Evolutionary conservation across 2,113 vertebrate species (phyloP).

Genomic region (Grus americana): DNA sequence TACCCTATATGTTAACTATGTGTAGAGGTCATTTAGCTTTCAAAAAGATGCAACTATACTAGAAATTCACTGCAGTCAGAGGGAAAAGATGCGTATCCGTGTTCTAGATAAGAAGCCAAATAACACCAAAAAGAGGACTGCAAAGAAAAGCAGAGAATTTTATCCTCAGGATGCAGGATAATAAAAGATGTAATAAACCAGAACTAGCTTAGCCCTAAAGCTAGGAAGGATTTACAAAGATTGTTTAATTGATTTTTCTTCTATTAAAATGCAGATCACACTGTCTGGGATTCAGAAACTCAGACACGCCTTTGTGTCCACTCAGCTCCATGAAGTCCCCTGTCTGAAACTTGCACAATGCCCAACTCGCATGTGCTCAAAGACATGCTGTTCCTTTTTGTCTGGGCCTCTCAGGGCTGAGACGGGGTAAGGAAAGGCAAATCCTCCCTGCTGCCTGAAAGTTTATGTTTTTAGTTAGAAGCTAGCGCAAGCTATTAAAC

Average conservation of each 20-base stretch:
- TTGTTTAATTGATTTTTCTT: conserved; percentile 81
- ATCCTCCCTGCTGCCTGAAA: neutral
- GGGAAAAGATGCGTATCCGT: fast-evolving
- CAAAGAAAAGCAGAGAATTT: neutral
- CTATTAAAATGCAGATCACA: conserved; percentile 82
- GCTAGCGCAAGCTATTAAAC: neutral
- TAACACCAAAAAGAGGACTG: neutral
- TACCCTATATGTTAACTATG: neutral
- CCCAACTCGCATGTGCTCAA: conserved; percentile 61
- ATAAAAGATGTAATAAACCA: conserved; percentile 37
- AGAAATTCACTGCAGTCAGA: neutral
- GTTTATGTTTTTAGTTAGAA: neutral
- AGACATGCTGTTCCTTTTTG: conserved; percentile 75
- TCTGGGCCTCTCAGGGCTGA: conserved; percentile 61
- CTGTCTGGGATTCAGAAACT: conserved; percentile 70
- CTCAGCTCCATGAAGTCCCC: conserved; percentile 71
- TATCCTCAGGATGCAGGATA: neutral
- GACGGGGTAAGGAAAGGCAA: conserved; percentile 22
- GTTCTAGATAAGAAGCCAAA: neutral
- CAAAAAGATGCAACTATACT: neutral
- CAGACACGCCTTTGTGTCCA: conserved; percentile 81
- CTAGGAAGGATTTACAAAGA: conserved; percentile 65
- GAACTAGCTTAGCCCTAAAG: conserved; percentile 4
- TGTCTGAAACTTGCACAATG: conserved; percentile 76
- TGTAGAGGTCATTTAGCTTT: neutral